Conservation (phyloP, 2,113 vertebrate species). For the Muntiacus reevesi region DNA sequence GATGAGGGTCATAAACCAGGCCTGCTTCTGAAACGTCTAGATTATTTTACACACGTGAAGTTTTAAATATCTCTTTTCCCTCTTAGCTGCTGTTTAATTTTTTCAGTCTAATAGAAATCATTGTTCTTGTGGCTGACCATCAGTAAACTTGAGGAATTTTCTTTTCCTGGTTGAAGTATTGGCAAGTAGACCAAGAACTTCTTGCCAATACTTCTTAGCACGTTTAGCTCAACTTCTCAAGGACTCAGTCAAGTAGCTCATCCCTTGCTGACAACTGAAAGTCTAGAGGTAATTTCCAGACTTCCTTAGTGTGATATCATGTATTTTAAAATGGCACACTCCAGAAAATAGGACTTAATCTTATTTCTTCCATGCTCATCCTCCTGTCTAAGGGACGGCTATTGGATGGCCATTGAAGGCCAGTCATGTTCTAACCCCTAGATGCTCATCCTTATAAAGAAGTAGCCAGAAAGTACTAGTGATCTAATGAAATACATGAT, state of each 20-base stretch:
- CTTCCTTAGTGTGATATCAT: not conserved
- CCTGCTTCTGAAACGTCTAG: not conserved
- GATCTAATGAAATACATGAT: not conserved
- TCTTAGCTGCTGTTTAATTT: not conserved
- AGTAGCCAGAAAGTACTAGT: not conserved
- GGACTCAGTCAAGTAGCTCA: conserved; percentile 48
- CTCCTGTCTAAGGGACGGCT: not conserved
- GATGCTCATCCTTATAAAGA: not conserved
- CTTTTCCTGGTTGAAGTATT: not conserved
- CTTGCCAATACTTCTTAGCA: conserved; percentile 14
- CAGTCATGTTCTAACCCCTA: not conserved
- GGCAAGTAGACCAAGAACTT: not conserved
- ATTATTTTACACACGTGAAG: not conserved
- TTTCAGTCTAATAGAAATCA: not conserved
- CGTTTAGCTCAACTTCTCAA: not conserved
- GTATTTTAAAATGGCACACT: not conserved
- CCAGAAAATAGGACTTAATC: not conserved
- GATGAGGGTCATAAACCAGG: not conserved
- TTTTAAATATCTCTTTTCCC: not conserved
- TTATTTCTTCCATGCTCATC: not conserved
- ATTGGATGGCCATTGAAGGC: not conserved
- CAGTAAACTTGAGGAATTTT: not conserved
- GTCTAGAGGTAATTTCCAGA: not conserved
- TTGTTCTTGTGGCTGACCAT: not conserved
- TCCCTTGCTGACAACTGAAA: not conserved